These are phyloP conservation scores for Myiozetetes cayanensis DNA, from an alignment of 2,113 vertebrate genomes.

Conservation along the genomic window DNA sequence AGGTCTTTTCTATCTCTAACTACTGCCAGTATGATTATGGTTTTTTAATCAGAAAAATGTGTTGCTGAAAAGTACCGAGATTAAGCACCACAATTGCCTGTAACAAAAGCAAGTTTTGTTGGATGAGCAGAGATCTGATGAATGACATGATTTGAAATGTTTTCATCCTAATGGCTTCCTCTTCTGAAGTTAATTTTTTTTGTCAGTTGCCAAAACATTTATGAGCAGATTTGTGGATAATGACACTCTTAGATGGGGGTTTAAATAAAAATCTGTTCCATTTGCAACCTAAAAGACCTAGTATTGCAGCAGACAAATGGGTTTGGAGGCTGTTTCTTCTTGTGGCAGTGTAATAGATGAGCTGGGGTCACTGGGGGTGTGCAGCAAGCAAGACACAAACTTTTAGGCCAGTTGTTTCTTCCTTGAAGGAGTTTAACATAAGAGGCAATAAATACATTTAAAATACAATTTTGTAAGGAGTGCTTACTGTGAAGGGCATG, in stretches of 20 bases:
- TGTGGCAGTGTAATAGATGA: background rate
- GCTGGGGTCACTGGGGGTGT: background rate
- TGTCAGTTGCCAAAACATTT: constrained; percentile 73
- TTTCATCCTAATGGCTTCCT: constrained; percentile 71
- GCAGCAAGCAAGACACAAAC: background rate
- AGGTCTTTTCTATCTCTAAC: constrained; percentile 59
- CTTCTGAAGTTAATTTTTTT: constrained; percentile 67
- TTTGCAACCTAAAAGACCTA: constrained; percentile 56
- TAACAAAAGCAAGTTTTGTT: constrained; percentile 67
- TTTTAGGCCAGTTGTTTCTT: background rate
- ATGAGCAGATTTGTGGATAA: constrained; percentile 72
- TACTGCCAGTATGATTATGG: constrained; percentile 51
- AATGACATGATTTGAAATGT: constrained; percentile 72
- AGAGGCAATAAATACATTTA: background rate
- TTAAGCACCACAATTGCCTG: constrained; percentile 61
- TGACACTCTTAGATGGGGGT: constrained; percentile 66
- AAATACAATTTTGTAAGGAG: background rate
- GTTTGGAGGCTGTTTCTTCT: constrained; percentile 13
- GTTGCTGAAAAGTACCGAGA: constrained; percentile 60
- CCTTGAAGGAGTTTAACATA: background rate
- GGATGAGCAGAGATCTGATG: constrained; percentile 69
- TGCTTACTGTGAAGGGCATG: background rate
- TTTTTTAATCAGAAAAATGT: constrained; percentile 67
- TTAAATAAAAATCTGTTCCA: constrained; percentile 69
- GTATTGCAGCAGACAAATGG: constrained; percentile 38